Base-by-base conservation (phyloP, 2,888 invertebrate species). In the Aporophyla lueneburgensis region DNA sequence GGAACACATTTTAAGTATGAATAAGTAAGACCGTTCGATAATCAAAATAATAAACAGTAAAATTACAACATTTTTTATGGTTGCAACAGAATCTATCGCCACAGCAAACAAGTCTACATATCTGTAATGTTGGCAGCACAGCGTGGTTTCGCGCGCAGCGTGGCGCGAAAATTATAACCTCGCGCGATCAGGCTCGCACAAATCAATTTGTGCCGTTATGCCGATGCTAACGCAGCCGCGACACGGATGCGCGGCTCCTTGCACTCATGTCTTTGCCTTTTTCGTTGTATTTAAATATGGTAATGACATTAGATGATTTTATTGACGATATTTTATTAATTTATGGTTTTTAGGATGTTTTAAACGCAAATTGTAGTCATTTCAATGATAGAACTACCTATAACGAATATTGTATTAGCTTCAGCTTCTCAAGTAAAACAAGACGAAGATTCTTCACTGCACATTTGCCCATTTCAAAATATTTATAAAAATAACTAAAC, bases 161-260 rank as follows among this genome's bases (percentile, higher is more conserved):
- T 93, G 95, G 94, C 94, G 95, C 94, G 95, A 95, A 95, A 95
- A 95, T 95, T 95, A 96, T 95, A 95, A 94, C 95, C 94, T 94
- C 90, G 75, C 86, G 88, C 80, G 85, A 84, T 87, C 75, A 75
- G 87, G 83, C 78, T 91, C 87, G 91, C 93, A 94, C 94, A 94
- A 95, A 96, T 95, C 95, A 95, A 95, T 95, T 95, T 91, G 87
- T 92, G 90, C 91, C 90, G 91, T 93, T 94, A 93, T 91, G 75
- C 61, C 83, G 82, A 85, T 88, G 89, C 90, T 89, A 91, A 89
- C 90, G 90, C 90, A 89, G 89, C 86, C 88, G 88, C 86, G 80
- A 83, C 88, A 89, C 89, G 87, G 83, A 88, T 83, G 79, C 80
- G 87, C 84, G 76, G 80, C 84, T 83, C 74, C 85, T 86, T 81